phyloP scores from a whole-genome alignment of 2,113 vertebrate species.

The Rattus rattus region DNA sequence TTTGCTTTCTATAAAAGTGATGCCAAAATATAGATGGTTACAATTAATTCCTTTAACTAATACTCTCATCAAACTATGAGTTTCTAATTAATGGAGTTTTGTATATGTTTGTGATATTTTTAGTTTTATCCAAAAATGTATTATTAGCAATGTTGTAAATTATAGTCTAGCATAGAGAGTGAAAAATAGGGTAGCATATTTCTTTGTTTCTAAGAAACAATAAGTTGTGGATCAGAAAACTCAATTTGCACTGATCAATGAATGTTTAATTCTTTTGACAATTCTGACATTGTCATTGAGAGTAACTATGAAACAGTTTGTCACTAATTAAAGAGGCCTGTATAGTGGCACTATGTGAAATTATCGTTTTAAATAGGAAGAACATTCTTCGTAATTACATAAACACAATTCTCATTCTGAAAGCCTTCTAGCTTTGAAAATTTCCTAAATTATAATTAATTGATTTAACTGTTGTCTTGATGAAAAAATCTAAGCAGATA shows the following conservation, averaged over 20 bases:
- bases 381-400: slow-evolving; percentile 64
- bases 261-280: slow-evolving; percentile 6
- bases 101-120: not conserved
- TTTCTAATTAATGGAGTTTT: not conserved
- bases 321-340: not conserved
- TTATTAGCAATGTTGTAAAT: not conserved
- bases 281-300: not conserved
- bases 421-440: slow-evolving; percentile 81
- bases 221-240: not conserved
- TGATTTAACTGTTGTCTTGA: slow-evolving; percentile 83
- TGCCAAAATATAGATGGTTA: not conserved
- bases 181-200: not conserved
- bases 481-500: slow-evolving; percentile 82
- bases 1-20: not conserved
- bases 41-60: not conserved
- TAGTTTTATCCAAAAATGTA: not conserved
- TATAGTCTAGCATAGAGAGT: not conserved
- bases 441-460: slow-evolving; percentile 86
- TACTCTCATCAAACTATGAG: not conserved
- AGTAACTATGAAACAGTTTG: slow-evolving; percentile 32
- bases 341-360: not conserved
- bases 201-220: not conserved
- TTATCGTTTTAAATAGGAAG: slow-evolving; percentile 51
- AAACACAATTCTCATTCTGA: slow-evolving; percentile 74
- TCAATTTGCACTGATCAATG: not conserved